Conservation (phyloP, 2,113 vertebrate species). For the Setophaga petechia region DNA sequence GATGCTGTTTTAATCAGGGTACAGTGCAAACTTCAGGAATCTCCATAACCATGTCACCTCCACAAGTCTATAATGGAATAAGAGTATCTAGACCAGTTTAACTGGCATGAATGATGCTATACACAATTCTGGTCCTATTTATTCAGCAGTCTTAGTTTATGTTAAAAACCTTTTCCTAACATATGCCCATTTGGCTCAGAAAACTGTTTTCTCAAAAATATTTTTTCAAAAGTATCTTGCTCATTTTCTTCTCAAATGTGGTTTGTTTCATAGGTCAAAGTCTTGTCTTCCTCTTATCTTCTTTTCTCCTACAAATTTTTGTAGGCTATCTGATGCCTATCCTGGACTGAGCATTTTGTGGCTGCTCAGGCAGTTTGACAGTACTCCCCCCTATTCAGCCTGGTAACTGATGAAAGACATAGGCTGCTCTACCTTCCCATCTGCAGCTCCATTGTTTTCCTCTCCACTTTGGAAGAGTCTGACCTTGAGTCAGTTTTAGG, state of each 20-base stretch:
- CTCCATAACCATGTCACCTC: neutral
- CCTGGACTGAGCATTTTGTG: neutral
- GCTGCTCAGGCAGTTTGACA: neutral
- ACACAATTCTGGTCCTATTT: neutral
- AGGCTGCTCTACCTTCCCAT: neutral
- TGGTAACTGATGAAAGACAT: neutral
- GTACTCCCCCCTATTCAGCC: neutral
- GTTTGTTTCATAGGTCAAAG: neutral
- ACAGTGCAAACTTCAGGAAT: neutral
- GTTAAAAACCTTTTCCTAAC: neutral
- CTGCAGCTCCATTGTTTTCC: neutral
- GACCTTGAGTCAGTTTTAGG: neutral
- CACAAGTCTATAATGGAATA: neutral
- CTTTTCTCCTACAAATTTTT: neutral
- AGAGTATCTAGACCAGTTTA: neutral
- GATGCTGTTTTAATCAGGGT: neutral
- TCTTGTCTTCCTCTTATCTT: neutral
- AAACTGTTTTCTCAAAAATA: neutral
- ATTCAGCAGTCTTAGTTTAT: neutral
- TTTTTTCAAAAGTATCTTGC: neutral
- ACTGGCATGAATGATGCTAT: neutral
- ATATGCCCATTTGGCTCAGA: neutral
- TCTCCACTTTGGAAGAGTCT: neutral
- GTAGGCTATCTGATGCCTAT: neutral
- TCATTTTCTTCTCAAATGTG: neutral